Base-by-base conservation (phyloP, 2,797 vertebrate species). In the Melanotaenia maccullochi region DNA sequence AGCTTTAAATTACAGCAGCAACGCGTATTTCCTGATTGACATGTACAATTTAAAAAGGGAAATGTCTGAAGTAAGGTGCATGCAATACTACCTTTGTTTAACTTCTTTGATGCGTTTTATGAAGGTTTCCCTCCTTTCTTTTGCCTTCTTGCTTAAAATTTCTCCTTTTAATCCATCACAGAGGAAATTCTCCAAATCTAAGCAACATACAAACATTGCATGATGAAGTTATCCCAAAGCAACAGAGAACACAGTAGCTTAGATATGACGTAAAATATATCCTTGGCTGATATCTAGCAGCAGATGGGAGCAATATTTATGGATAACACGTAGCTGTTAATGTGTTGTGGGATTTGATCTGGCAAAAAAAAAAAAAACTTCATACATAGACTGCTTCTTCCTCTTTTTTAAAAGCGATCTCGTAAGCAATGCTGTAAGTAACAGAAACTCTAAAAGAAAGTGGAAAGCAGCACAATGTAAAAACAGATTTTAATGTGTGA, bases 71-170 rank as follows among this genome's bases (percentile, higher is more conserved):
- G 28, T 16, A 20, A 33, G 32, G 22, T n/a, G 0, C 9, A 33
- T 28, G 32, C 5, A 28, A 4, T 52, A 93, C 81, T 94, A 99
- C 98, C 92, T 90, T 65, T 86, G 73, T 81, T 96, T 98, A 78
- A 97, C 78, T 66, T 97, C 96, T 88, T 96, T 97, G 78, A 99
- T 96, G 83, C 96, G 94, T 90, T 94, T 98, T 87, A 97, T 91
- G 84, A 98, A 93, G 32, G 67, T 68, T 60, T 99, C 97, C 63
- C 71, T 96, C 87, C 91, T 97, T 70, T 99, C 97, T 83, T 97
- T 99, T 30, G 94, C 95, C 94, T 94, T 98, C 93, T 96, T 99
- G 82, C 96, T 97, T 79, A 99, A 89, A 90, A 84, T 96, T 92
- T 99, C 98, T 64, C 93, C 96, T 93, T 95, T 98, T 60, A 99